phyloP scores from a whole-genome alignment of 2,113 vertebrate species.

The Malurus cyaneus region DNA sequence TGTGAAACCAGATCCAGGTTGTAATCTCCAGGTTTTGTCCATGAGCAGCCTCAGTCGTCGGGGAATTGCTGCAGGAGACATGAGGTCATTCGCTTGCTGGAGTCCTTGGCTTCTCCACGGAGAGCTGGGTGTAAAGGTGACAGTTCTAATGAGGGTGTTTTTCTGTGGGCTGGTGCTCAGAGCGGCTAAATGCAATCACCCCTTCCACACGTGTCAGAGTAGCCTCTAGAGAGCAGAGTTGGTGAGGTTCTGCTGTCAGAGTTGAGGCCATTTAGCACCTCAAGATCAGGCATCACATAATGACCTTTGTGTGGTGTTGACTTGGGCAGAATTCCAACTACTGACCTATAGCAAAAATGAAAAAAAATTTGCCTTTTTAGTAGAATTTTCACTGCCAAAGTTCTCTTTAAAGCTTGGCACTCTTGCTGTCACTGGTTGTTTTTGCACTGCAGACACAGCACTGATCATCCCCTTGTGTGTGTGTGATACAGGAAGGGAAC shows the following conservation, averaged over 20 bases:
- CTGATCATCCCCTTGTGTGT: background rate
- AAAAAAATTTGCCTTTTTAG: accelerated
- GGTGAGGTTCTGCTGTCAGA: background rate
- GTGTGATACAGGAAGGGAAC: background rate
- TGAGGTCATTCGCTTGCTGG: background rate
- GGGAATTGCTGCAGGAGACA: background rate
- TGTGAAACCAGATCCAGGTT: background rate
- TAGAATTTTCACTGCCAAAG: background rate
- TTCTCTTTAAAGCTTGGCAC: background rate
- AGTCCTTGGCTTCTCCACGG: background rate
- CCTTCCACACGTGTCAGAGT: background rate
- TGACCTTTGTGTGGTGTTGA: background rate
- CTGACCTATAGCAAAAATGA: background rate
- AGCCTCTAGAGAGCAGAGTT: background rate
- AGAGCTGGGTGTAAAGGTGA: background rate
- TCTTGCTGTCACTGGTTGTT: background rate
- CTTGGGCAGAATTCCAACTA: background rate
- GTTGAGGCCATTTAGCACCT: background rate
- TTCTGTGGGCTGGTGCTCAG: background rate
- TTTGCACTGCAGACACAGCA: background rate
- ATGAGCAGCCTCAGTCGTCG: background rate
- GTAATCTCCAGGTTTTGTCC: background rate
- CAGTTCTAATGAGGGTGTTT: background rate
- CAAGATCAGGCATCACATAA: background rate
- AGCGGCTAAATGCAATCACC: background rate